These are phyloP conservation scores for Protaetia brevitarsis DNA, from an alignment of 1,140 invertebrate species.

Conservation along the genomic window DNA sequence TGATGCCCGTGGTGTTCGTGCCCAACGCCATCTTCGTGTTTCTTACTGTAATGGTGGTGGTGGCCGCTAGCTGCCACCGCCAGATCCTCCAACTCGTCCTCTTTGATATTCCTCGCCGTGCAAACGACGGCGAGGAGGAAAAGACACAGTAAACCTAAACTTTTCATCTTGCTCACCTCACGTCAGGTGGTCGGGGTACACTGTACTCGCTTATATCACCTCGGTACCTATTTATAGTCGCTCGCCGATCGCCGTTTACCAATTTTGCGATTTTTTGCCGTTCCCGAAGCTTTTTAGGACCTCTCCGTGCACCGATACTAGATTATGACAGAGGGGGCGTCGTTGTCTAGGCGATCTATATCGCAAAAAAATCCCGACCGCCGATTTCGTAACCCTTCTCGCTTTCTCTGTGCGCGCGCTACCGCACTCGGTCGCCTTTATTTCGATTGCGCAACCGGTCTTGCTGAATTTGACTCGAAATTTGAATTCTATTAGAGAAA, in stretches of 20 bases:
- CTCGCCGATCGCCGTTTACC: neutral
- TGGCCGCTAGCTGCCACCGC: constrained; percentile 53
- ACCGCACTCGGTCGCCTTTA: neutral
- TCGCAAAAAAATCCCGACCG: neutral
- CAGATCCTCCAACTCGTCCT: constrained; percentile 47
- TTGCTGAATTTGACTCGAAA: neutral
- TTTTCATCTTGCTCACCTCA: constrained; percentile 7
- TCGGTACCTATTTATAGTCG: neutral
- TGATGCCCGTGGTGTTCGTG: constrained; percentile 62
- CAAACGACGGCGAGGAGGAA: constrained; percentile 23
- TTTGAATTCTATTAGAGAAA: too few relatives aligned
- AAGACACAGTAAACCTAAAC: constrained; percentile 34
- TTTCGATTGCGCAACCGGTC: neutral
- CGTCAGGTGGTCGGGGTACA: neutral
- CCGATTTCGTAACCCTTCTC: constrained; percentile 5
- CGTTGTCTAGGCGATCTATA: neutral
- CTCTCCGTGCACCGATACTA: too few relatives aligned
- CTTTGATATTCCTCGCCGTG: constrained; percentile 31
- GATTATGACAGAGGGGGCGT: neutral
- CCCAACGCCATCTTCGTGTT: constrained; percentile 61
- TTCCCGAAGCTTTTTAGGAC: too few relatives aligned
- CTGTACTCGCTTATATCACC: constrained; percentile 7
- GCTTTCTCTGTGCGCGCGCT: constrained; percentile 5
- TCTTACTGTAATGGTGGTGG: constrained; percentile 46
- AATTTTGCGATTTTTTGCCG: too few relatives aligned